phyloP scores from a whole-genome alignment of 2,888 invertebrate species.

The Metallyticus violacea region DNA sequence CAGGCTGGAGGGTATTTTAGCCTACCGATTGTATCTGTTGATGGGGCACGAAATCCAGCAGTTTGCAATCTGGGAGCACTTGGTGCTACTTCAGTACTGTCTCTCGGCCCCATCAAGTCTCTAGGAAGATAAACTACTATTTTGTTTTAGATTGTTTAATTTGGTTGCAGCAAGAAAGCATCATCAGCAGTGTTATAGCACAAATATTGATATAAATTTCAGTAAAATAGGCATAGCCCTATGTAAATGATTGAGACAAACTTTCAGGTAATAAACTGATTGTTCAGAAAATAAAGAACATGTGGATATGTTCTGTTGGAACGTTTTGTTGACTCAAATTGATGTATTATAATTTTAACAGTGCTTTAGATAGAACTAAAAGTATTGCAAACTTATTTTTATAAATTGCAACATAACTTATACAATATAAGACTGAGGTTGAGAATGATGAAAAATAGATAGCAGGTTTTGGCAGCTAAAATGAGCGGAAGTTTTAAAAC shows the following conservation, averaged over 20 bases:
- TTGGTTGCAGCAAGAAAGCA: too few species aligned
- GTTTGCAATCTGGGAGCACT: constrained; percentile 59
- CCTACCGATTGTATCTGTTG: constrained; percentile 67
- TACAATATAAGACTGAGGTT: neutral
- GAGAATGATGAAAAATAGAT: neutral
- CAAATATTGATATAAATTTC: too few species aligned
- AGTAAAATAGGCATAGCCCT: too few species aligned
- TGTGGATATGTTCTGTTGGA: neutral
- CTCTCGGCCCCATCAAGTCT: constrained; percentile 67
- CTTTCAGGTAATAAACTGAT: neutral
- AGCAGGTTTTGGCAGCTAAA: neutral
- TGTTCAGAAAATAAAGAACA: neutral
- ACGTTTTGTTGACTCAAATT: neutral
- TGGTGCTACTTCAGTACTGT: constrained; percentile 67
- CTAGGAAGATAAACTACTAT: constrained; percentile 37
- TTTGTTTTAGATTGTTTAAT: neutral
- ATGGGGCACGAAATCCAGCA: constrained; percentile 59
- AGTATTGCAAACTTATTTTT: neutral
- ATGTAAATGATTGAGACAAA: too few species aligned
- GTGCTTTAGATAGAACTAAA: neutral
- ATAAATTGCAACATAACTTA: neutral
- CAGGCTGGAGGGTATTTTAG: constrained; percentile 61
- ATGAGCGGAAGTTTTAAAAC: neutral
- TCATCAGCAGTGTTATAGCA: too few species aligned
- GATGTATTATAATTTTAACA: neutral